Base-by-base conservation (phyloP, 2,797 vertebrate genomes). In the Ctenopoma multispine region DNA sequence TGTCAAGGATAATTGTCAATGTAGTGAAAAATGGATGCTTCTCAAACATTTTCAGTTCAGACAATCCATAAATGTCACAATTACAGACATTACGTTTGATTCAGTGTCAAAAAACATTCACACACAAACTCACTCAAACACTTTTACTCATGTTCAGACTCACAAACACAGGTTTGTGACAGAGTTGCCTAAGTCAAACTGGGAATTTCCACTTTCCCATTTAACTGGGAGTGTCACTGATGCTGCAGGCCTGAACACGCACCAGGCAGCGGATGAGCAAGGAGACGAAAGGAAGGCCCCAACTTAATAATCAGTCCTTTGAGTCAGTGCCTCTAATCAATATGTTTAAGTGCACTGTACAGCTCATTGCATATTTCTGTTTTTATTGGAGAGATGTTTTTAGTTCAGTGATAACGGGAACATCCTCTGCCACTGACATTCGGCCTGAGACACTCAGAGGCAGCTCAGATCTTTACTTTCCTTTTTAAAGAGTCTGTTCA, bases 181-280 rank as follows among this genome's bases (percentile, higher is more conserved):
- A 70, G 18, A 48, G 41, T 18, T 67, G 27, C 23, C 29, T 68
- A 56, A 76, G 49, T 38, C 63, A 69, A 59, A 63, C n/a, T 60
- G 70, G 77, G 61, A 81, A 83, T 80, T 81, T 87, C 81, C 84
- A 72, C 27, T 24, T 74, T 64, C 51, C 47, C 4, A 48, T 58
- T 12, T 50, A 1, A 21, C 17, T 51, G 3, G 18, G 34, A 41
- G 6, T 18, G 53, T 44, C 12, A 44, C 34, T 44, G 77, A 46
- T 56, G 27, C 48, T 3, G 18, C 84, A 80, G 54, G 85, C 56
- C 77, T 2, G 0, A 49, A 81, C 81, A 81, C 4, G 88, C 36
- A 72, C 10, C 56, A 70, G 69, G 60, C 69, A 63, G 43, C 14
- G 3, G 66, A 74, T 54, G 58, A 67, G 43, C n/a, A 60, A 4